Conservation (phyloP, 2,888 invertebrate genomes). For the Caenorhabditis zanzibari region DNA sequence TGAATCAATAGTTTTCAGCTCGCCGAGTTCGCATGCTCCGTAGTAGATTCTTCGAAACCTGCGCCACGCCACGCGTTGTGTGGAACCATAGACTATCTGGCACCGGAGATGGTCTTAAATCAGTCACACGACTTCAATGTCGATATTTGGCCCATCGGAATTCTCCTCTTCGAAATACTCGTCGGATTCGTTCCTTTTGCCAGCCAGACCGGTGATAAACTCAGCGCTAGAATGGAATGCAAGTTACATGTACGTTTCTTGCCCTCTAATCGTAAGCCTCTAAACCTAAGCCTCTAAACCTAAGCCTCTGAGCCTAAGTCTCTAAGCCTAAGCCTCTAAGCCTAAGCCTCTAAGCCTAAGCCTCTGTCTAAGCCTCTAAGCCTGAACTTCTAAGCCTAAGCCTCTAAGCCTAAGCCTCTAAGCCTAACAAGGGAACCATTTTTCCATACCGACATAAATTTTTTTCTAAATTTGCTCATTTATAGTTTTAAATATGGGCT, state of each 20-base stretch:
- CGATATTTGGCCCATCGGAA: conserved; percentile 96
- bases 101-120: conserved; percentile 90
- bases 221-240: conserved; percentile 85
- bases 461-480: too few relatives aligned
- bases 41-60: conserved; percentile 79
- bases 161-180: conserved; percentile 94
- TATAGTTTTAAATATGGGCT: too few relatives aligned
- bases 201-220: conserved; percentile 81
- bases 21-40: conserved; percentile 84
- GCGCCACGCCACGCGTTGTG: conserved; percentile 81
- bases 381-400: too few relatives aligned
- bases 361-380: too few relatives aligned
- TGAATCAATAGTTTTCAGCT: conserved; percentile 57
- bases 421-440: too few relatives aligned
- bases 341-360: too few relatives aligned
- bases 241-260: conserved; percentile 83
- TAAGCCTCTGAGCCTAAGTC: too few relatives aligned
- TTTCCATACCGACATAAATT: too few relatives aligned
- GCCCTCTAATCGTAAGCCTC: too few relatives aligned
- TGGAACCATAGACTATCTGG: conserved; percentile 83
- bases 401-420: too few relatives aligned
- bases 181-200: conserved; percentile 96
- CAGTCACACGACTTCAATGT: conserved; percentile 86
- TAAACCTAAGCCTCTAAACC: too few relatives aligned
- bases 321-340: too few relatives aligned